phyloP scores from a whole-genome alignment of 2,888 invertebrate species.

The Drosophila barbarae region DNA sequence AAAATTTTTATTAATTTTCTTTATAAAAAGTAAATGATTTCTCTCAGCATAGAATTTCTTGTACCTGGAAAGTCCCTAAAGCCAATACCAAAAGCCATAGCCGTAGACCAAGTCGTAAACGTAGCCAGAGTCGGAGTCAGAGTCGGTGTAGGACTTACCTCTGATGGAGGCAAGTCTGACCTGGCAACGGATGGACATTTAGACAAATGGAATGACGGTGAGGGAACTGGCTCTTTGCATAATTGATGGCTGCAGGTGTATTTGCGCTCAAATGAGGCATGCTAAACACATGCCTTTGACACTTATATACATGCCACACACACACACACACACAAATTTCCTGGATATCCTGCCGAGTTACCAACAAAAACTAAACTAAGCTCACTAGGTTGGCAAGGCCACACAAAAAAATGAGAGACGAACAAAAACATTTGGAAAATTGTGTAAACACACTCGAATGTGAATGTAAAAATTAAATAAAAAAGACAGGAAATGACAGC shows the following conservation, averaged over 20 bases:
- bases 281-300: conserved; percentile 74
- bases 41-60: conserved; percentile 2
- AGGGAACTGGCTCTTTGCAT: conserved; percentile 63
- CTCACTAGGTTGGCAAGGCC: conserved; percentile 29
- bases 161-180: conserved; percentile 7
- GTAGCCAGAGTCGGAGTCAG: conserved; percentile 28
- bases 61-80: conserved; percentile 9
- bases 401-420: conserved; percentile 14
- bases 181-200: conserved; percentile 18
- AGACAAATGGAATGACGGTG: conserved; percentile 22
- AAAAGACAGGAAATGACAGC: conserved; percentile 49
- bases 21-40: background rate
- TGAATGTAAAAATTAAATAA: conserved; percentile 54
- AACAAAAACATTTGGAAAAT: conserved; percentile 43
- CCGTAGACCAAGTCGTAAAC: conserved; percentile 19
- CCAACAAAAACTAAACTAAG: conserved; percentile 45
- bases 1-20: background rate
- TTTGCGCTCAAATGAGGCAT: conserved; percentile 73
- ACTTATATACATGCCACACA: conserved; percentile 53
- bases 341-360: conserved; percentile 27
- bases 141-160: conserved; percentile 2
- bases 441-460: conserved; percentile 33
- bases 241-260: conserved; percentile 76
- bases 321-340: conserved; percentile 12
- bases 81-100: conserved; percentile 24